Evolutionary conservation across 1,140 invertebrate genomes (phyloP).

Genomic region (Condylostylus longicornis): DNA sequence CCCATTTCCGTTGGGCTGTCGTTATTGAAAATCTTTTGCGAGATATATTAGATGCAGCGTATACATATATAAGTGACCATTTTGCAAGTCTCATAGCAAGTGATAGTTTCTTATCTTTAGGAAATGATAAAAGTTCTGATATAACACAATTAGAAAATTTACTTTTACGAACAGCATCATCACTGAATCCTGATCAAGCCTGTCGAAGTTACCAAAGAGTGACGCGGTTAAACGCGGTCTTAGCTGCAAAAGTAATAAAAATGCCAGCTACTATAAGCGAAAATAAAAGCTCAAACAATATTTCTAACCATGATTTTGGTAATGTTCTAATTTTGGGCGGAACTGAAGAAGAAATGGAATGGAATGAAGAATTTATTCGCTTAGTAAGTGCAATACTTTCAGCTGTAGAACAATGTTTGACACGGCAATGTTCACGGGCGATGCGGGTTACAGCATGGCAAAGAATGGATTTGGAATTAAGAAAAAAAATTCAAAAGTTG

Average conservation of each 20-base stretch:
- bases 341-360: conserved; percentile 30
- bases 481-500: conserved; percentile 42
- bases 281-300: conserved; percentile 25
- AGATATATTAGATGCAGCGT: conserved; percentile 48
- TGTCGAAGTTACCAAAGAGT: conserved; percentile 46
- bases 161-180: conserved; percentile 44
- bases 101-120: conserved; percentile 46
- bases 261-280: conserved; percentile 26
- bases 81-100: conserved; percentile 46
- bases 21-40: conserved; percentile 48
- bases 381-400: conserved; percentile 32
- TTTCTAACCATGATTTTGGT: no score
- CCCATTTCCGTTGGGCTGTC: conserved; percentile 55
- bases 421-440: conserved; percentile 43
- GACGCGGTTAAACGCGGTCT: conserved; percentile 24
- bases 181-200: conserved; percentile 51
- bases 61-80: conserved; percentile 48
- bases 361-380: conserved; percentile 29
- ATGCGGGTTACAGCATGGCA: conserved; percentile 46
- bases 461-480: conserved; percentile 43
- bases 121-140: conserved; percentile 48
- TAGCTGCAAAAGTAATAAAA: conserved; percentile 27
- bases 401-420: conserved; percentile 45
- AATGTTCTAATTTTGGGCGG: no score
- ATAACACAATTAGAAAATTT: conserved; percentile 50